Base-by-base conservation (phyloP, 2,113 vertebrate genomes). In the Coturnix japonica region DNA sequence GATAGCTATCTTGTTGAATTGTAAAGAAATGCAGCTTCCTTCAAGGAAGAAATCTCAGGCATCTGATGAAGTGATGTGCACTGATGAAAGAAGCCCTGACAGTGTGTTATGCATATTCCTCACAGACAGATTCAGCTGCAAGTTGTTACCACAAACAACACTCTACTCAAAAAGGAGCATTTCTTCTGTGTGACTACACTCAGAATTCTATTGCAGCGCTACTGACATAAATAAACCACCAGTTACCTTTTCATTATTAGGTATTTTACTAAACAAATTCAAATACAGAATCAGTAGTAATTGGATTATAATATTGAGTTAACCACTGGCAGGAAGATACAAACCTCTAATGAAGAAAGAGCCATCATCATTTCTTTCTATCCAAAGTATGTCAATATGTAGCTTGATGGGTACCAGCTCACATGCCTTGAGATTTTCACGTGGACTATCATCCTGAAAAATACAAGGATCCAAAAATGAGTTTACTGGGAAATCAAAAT, bases 331-430 rank as follows among this genome's bases (percentile, higher is more conserved):
- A 81, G 26, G 12, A 93, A 83, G 7, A 76, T 81, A 94, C 72
- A 93, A 91, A 99, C 99, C 99, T 99, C 98, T 98, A 91, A 99
- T 98, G 59, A 97, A 97, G 96, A 99, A 99, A 78, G 98, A 98
- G 61, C 99, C 99, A 67, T 99, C 98, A 69, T 99, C 99, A 73
- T 94, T 95, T 90, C 99, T 97, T 97, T 98, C 98, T 79, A 99
- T 97, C 87, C 98, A 95, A 39, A 99, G 98, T 66, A 98, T 97
- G 89, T 99, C 97, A 90, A 99, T 98, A 73, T 98, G 97, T 17
- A 99, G 75, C 26, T 97, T 97, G 87, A 98, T 96, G 7, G 99
- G 98, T 16, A 97, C 94, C 64, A 98, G 85, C 63, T 98, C 97
- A 2, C 96, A 83, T 18, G 97, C 94, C 5, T 98, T 90, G 4